Base-by-base conservation (phyloP, 2,888 invertebrate genomes). In the Lymantria dispar region DNA sequence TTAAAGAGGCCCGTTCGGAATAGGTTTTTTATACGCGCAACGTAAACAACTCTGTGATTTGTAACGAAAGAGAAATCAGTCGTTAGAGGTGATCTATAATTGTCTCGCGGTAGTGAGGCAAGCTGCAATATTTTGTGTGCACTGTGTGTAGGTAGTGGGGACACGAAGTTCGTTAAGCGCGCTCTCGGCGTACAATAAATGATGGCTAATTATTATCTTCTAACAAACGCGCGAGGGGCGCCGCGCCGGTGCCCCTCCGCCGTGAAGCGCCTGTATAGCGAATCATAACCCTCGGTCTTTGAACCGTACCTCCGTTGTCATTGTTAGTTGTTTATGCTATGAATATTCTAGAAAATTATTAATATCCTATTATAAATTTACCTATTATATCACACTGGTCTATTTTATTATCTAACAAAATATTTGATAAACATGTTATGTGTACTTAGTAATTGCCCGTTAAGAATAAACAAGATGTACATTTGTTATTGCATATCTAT, bases 241-340 rank as follows among this genome's bases (percentile, higher is more conserved):
- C 62, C 63, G 51, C 52, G 56, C 62, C 63, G 58, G 56, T 55
- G 61, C 56, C 61, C 62, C 49, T 61, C 56, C 60, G 64, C 64
- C 62, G 57, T 66, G 66, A 62, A 56, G 48, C 62, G 62, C 59
- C 64, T 56, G 58, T 55, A 58, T 51, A 67, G 62, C 66, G 68
- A 64, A 68, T 68, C 66, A 55, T 62, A 64, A 57, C 71, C 68
- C 70, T 70, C 81, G 85, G 85, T 83, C 84, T 81, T 85, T 84
- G 84, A 86, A 84, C 86, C 74, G 76, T 62, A 62, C 57, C 67
- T 60, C 49, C 64, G 68, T 53, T 62, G 50, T 62, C 69, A 63
- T 68, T 68, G 68, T 69, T 70, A 70, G 59, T 74, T 79, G 78
- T 79, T 81, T 78, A 76, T 66, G 54, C 55, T 61, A 58, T 70